phyloP scores from a whole-genome alignment of 2,888 invertebrate genomes.

The Sminthurinus aureus region DNA sequence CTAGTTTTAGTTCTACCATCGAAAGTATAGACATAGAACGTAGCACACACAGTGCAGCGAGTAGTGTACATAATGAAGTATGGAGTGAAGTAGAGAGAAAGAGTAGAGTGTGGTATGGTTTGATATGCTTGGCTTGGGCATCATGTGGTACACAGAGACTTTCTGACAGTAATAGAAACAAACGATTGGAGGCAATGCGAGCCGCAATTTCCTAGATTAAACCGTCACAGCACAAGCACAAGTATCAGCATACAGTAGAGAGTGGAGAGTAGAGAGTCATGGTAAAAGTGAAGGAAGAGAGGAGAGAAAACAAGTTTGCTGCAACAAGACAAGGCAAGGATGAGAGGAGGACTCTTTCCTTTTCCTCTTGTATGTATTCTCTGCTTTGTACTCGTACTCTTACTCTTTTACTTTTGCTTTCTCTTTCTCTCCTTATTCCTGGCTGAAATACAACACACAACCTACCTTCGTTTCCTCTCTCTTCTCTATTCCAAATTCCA shows the following conservation, averaged over 20 bases:
- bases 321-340: conserved; percentile 1
- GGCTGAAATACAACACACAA: not conserved
- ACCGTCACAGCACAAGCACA: conserved; percentile 67
- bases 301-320: not conserved
- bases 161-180: conserved; percentile 72
- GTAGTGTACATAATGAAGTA: too few relatives aligned
- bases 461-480: conserved; percentile 18
- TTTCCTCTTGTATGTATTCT: not conserved
- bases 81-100: too few relatives aligned
- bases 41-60: too few relatives aligned
- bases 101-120: too few relatives aligned
- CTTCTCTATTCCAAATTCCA: conserved; percentile 24
- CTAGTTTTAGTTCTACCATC: not conserved
- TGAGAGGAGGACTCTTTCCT: conserved; percentile 29
- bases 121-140: conserved; percentile 51
- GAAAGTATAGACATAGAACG: too few relatives aligned
- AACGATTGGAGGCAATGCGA: conserved; percentile 66
- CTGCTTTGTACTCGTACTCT: conserved; percentile 1
- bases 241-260: conserved; percentile 39
- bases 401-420: not conserved
- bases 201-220: conserved; percentile 74
- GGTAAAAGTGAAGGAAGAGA: conserved; percentile 6
- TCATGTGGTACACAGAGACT: conserved; percentile 60
- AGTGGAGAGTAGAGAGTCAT: conserved; percentile 33
- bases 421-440: too few relatives aligned